phyloP scores from a whole-genome alignment of 2,888 invertebrate species.

The Boloria selene region DNA sequence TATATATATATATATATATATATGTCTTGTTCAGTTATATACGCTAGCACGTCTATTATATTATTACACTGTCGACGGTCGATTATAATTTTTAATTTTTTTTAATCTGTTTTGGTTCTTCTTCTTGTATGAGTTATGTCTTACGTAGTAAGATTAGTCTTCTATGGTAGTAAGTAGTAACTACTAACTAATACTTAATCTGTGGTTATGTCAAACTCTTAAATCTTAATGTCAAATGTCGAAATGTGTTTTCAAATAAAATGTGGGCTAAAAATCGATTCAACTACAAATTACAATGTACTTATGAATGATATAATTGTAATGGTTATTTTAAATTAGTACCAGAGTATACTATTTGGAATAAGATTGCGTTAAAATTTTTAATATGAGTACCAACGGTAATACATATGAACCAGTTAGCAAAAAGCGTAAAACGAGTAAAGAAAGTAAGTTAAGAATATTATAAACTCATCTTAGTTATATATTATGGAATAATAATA shows the following conservation, averaged over 20 bases:
- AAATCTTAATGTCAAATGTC: constrained; percentile 9
- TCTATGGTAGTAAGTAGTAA: no score
- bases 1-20: no score
- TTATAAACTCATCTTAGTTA: neutral
- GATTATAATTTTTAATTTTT: no score
- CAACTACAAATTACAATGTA: constrained; percentile 16
- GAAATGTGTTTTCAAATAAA: constrained; percentile 18
- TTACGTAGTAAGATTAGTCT: no score
- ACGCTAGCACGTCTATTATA: no score
- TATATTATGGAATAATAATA: no score
- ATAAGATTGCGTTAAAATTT: constrained; percentile 11
- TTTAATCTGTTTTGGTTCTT: no score
- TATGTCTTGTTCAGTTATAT: no score
- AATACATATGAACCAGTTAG: constrained; percentile 25
- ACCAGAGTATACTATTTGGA: constrained; percentile 10
- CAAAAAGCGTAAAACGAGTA: constrained; percentile 34
- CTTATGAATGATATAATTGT: constrained; percentile 5
- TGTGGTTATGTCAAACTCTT: neutral
- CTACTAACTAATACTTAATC: no score
- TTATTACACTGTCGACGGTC: no score
- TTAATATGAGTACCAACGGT: constrained; percentile 2
- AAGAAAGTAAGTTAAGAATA: constrained; percentile 30
- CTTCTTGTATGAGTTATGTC: no score
- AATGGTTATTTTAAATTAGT: constrained; percentile 15
- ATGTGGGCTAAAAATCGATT: constrained; percentile 6